Conservation (phyloP, 1,140 invertebrate species). For the Tetramorium parvispinum region DNA sequence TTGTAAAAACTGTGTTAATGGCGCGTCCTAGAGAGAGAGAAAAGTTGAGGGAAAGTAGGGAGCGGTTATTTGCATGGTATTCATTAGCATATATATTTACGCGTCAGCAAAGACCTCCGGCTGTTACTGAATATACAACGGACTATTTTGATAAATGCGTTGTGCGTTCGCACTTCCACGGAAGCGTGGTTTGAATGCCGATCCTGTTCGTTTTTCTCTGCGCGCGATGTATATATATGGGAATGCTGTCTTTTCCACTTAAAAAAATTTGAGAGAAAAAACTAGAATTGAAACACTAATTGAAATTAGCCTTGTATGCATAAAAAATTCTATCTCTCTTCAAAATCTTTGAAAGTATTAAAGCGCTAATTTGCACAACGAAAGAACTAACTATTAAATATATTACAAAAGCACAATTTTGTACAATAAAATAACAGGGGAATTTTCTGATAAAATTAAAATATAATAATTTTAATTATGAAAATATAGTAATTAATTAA, state of each 20-base stretch:
- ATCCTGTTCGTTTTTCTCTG: not conserved
- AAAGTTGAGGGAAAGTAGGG: conserved; percentile 35
- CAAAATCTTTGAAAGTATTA: not conserved
- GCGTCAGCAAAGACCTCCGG: conserved; percentile 46
- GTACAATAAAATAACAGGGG: not conserved
- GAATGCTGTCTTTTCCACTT: not conserved
- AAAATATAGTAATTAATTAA: not conserved
- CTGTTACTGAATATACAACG: conserved; percentile 54
- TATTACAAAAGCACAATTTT: not conserved
- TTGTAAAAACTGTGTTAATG: conserved; percentile 62
- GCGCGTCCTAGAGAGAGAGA: conserved; percentile 26
- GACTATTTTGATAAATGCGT: conserved; percentile 50
- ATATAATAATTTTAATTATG: conserved; percentile 7
- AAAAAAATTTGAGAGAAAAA: not conserved
- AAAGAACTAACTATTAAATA: not conserved
- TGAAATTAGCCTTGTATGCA: not conserved
- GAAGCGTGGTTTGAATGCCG: conserved; percentile 2
- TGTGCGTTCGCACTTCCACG: conserved; percentile 29
- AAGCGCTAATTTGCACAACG: not conserved
- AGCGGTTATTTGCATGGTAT: conserved; percentile 55
- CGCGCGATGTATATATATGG: not conserved
- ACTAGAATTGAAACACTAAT: not conserved
- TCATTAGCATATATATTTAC: conserved; percentile 64
- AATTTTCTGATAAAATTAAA: not conserved
- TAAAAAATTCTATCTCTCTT: not conserved